phyloP scores from a whole-genome alignment of 2,888 invertebrate genomes.

The Drosophila cognata region DNA sequence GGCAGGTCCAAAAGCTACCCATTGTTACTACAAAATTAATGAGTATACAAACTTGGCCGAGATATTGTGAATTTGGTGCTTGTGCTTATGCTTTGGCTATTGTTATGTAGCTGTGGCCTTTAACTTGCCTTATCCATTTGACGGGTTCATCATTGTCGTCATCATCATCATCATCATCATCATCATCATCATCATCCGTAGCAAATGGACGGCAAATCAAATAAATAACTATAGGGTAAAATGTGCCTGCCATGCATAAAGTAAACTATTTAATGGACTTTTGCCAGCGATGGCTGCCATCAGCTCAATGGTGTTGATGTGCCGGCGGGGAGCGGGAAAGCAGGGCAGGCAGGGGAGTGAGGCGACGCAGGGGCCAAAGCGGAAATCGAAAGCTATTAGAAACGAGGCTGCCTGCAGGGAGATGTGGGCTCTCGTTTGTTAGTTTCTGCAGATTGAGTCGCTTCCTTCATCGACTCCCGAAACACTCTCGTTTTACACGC shows the following conservation, averaged over 20 bases:
- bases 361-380: constrained; percentile 22
- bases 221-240: constrained; percentile 74
- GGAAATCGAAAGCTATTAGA: constrained; percentile 78
- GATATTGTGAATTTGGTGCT: constrained; percentile 19
- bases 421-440: constrained; percentile 30
- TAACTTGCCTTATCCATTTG: constrained; percentile 65
- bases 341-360: not conserved
- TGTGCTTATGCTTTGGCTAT: constrained; percentile 27
- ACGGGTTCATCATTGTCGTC: constrained; percentile 68
- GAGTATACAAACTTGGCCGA: constrained; percentile 38
- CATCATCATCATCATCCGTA: constrained; percentile 40
- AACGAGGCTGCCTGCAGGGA: constrained; percentile 56
- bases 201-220: constrained; percentile 68
- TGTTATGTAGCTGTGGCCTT: constrained; percentile 51
- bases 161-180: constrained; percentile 35
- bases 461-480: not conserved
- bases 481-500: constrained; percentile 16
- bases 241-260: constrained; percentile 79
- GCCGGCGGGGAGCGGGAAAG: not conserved
- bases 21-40: not conserved
- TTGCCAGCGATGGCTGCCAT: constrained; percentile 62
- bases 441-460: constrained; percentile 32
- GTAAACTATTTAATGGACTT: constrained; percentile 81
- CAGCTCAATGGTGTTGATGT: constrained; percentile 35
- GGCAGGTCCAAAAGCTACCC: not conserved